Evolutionary conservation across 2,797 vertebrate genomes (phyloP).

Genomic region (Morelia viridis): DNA sequence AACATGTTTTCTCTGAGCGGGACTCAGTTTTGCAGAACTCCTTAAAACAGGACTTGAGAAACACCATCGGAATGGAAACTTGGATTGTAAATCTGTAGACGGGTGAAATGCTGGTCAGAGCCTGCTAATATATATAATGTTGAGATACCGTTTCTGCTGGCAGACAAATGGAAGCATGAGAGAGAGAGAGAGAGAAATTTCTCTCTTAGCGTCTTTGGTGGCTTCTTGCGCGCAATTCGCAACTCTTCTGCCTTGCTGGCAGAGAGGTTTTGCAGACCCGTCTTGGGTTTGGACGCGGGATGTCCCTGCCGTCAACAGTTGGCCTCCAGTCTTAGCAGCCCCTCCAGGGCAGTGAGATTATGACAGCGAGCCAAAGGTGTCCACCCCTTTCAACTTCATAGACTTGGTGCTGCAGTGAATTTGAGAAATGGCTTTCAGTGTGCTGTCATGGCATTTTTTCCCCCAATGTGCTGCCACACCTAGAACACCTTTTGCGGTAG

Average conservation of each 20-base stretch:
- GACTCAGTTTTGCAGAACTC: conserved; percentile 72
- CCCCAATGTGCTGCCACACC: background rate
- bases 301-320: background rate
- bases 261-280: background rate
- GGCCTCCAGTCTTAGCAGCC: background rate
- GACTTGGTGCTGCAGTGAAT: no score
- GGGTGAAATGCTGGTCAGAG: conserved; percentile 81
- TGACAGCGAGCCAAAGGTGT: background rate
- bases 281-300: background rate
- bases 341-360: background rate
- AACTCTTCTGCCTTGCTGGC: background rate
- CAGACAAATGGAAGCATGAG: conserved; percentile 66
- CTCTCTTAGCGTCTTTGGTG: background rate
- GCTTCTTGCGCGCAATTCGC: background rate
- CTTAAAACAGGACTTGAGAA: conserved; percentile 45
- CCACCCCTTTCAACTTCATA: fast-evolving
- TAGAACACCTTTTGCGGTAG: no score
- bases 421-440: background rate
- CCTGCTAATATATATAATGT: conserved; percentile 33
- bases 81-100: background rate
- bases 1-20: conserved; percentile 74
- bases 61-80: background rate
- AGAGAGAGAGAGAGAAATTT: background rate
- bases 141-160: conserved; percentile 77
- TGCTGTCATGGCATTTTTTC: background rate